Evolutionary conservation across 2,888 invertebrate genomes (phyloP), one percentile per base, ranked within the genome.

Genomic region (Tetragonula carbonaria): DNA sequence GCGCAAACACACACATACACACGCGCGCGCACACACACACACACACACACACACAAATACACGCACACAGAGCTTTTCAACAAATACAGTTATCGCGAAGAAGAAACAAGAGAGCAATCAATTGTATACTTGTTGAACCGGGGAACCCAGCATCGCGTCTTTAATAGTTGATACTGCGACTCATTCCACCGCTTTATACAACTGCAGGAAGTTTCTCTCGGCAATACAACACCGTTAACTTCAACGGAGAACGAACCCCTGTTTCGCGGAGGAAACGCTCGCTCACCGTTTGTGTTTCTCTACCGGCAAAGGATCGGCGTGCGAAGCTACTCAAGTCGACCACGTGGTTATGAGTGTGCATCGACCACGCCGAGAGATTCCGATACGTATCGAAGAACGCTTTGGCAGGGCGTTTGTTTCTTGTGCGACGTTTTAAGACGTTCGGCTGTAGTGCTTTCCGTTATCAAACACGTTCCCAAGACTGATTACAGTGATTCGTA

Each of bases 51-150:
- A 33, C 33, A 33, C 33, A 33, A 2, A 3, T 3, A 33, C 33
- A 33, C 33, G 72, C 51, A 73, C 62, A 59, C 45, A 8, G 62
- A 50, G 75, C 62, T 67, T 76, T 74, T 59, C 67, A 38, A 55
- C 59, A 33, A 33, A 62, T 59, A 68, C 62, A 55, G 59, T 62
- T 72, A 59, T 28, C 57, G 78, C 33, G 67, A 38, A 45, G 63
- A 57, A 63, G 55, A 73, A 68, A 68, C 65, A 77, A 74, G 70
- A 66, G 71, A 55, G 78, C 70, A 71, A 84, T 84, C 86, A 81
- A 88, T 89, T 91, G 90, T 91, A 87, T 91, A 92, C 92, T 93
- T 92, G 91, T 93, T 93, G 92, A 93, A 89, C 91, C 87, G 79
- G 73, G 70, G 79, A 70, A 78, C 72, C 75, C 70, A 59, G 81